phyloP scores from a whole-genome alignment of 2,888 invertebrate genomes.

The Petrolisthes cinctipes region DNA sequence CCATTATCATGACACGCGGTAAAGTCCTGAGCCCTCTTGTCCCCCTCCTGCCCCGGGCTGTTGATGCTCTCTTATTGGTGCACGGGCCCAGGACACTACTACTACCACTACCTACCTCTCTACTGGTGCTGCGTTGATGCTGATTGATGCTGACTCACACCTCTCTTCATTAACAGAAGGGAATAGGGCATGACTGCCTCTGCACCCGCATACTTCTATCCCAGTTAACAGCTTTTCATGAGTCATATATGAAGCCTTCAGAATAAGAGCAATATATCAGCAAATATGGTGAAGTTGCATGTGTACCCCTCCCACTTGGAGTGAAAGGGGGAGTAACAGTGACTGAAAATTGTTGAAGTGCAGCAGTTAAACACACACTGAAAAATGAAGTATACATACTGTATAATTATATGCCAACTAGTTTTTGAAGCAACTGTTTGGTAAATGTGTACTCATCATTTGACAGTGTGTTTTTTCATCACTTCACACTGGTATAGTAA shows the following conservation, averaged over 20 bases:
- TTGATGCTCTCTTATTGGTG: conserved; percentile 59
- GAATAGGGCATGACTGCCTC: conserved; percentile 41
- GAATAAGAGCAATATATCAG: too few relatives aligned
- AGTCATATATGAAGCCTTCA: neutral
- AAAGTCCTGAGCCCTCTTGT: conserved; percentile 40
- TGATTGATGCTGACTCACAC: conserved; percentile 57
- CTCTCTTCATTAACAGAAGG: conserved; percentile 56
- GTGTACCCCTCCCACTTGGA: too few relatives aligned
- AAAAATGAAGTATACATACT: too few relatives aligned
- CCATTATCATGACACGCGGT: conserved; percentile 65
- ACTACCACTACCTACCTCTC: conserved; percentile 53
- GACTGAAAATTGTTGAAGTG: too few relatives aligned
- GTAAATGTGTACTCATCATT: too few relatives aligned
- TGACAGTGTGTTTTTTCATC: too few relatives aligned
- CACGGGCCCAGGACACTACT: conserved; percentile 60
- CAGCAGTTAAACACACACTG: too few relatives aligned
- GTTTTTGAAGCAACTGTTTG: too few relatives aligned
- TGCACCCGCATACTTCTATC: conserved; percentile 21
- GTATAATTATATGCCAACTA: too few relatives aligned
- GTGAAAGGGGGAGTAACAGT: too few relatives aligned
- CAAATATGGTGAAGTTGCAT: too few relatives aligned
- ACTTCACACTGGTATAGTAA: too few relatives aligned
- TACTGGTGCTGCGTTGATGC: conserved; percentile 51
- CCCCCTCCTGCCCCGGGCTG: conserved; percentile 45
- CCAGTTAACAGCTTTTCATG: conserved; percentile 16